Percentiles rank a stretch among this genome's conserved stretches.
Conservation (phyloP, 2,797 vertebrate species). For the Falco columbarius region DNA sequence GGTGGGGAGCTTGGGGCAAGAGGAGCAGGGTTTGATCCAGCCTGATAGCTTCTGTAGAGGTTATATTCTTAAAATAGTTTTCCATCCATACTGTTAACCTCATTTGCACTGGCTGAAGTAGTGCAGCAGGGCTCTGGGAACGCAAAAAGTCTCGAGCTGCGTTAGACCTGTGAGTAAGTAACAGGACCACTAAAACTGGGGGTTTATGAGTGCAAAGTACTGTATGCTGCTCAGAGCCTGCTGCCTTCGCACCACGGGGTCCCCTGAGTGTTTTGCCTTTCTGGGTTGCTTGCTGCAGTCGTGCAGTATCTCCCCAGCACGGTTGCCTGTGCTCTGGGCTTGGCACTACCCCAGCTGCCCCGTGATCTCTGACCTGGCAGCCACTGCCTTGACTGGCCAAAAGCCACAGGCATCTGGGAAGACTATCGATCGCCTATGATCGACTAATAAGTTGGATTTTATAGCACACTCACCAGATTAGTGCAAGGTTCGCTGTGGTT, state of each 20-base stretch:
- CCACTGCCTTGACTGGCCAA: accelerated
- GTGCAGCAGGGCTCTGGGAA: neutral
- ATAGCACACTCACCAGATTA: neutral
- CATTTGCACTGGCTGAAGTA: too few species aligned
- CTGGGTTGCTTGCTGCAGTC: neutral
- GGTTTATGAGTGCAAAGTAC: neutral
- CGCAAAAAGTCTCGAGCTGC: neutral
- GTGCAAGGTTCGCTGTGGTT: neutral
- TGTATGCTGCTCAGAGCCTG: neutral
- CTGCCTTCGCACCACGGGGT: neutral
- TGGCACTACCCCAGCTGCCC: neutral
- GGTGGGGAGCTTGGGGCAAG: neutral
- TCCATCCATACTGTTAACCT: neutral
- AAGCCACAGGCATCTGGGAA: neutral
- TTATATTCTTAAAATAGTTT: neutral
- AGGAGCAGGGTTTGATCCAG: neutral
- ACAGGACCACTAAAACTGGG: neutral
- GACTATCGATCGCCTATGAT: accelerated
- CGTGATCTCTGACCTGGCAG: neutral
- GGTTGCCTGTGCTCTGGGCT: neutral
- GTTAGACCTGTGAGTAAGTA: neutral
- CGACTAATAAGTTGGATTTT: neutral
- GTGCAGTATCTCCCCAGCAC: neutral
- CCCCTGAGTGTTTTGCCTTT: neutral
- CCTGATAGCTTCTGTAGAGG: neutral